Evolutionary conservation across 2,113 vertebrate genomes (phyloP), one percentile per base, ranked within the genome.

Genomic region (Vireo altiloquus): DNA sequence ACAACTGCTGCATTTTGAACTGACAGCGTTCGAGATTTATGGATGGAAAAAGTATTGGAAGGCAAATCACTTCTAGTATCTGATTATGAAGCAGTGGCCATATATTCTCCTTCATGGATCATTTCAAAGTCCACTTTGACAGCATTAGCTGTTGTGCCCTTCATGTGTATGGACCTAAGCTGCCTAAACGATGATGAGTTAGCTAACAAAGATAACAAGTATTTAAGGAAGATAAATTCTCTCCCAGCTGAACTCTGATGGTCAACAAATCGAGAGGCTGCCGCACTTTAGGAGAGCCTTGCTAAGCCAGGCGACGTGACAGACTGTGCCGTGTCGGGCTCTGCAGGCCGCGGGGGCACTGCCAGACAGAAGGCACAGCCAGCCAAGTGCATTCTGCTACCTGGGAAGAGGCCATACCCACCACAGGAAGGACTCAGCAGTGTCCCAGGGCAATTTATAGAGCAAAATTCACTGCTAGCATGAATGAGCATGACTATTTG

Each of bases 221-320:
- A 83, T 95, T 97, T 97, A 91, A 93, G 88, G 88, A 95, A 97
- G 96, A 97, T 92, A 96, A 96, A 95, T 95, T 91, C 66, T 72
- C 35, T 85, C 52, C 81, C 71, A 70, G 80, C 40, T 88, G 81
- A 80, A 94, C 82, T 94, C 89, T 77, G 61, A 91, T 76, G 42
- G 95, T 91, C 96, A 97, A 95, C 94, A 93, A 95, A 94, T 72
- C 61, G 6, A 85, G 42, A 86, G 64, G 57, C 71, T 76, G 42
- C 40, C 93, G 80, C 37, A 37, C 40, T 92, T 49, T 47, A 82
- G 71, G 14, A 40, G 39, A 72, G 65, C 82, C 94, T 91, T 94
- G 52, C 77, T 70, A 59, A 95, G 91, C 87, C 75, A 77, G 79
- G 53, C 14, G 25, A 86, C 35, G 71, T 92, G 94, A 92, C 91